A percentile compares a stretch with the other conserved stretches of the same genome.
These are phyloP conservation scores for Myripristis murdjan DNA, from an alignment of 2,797 vertebrate species.

Conservation along the genomic window DNA sequence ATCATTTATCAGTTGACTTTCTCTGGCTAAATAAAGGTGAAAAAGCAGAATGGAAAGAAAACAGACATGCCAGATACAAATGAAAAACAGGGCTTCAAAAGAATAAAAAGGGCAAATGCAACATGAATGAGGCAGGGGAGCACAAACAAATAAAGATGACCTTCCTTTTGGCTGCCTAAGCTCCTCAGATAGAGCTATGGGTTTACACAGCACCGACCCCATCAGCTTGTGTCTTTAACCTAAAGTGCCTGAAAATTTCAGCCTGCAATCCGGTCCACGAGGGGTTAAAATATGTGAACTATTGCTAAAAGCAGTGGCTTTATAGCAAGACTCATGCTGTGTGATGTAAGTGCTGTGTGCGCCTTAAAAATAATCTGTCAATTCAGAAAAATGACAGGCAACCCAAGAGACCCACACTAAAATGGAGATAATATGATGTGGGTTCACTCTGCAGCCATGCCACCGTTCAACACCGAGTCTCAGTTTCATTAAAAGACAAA, in stretches of 20 bases:
- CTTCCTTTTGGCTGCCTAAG: constrained; percentile 4
- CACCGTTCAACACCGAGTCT: too few species aligned
- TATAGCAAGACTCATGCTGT: too few species aligned
- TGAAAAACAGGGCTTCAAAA: constrained; percentile 14
- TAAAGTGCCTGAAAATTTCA: constrained; percentile 14
- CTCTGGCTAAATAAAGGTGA: constrained; percentile 10
- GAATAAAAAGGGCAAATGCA: constrained; percentile 10
- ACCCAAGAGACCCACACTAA: background rate
- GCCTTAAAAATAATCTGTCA: background rate
- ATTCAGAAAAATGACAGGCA: constrained; percentile 10
- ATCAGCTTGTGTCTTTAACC: constrained; percentile 8
- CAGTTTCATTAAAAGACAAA: too few species aligned
- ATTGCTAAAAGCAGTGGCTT: constrained; percentile 8
- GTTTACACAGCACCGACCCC: constrained; percentile 5
- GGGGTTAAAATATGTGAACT: constrained; percentile 11
- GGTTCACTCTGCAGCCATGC: too few species aligned
- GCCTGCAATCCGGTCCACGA: background rate
- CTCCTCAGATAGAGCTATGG: background rate
- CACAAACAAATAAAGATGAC: background rate
- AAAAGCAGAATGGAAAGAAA: background rate
- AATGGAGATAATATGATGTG: too few species aligned
- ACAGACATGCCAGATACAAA: background rate
- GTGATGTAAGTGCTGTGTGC: background rate
- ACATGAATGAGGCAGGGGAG: constrained; percentile 22
- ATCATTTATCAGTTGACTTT: constrained; percentile 19